These are phyloP conservation scores for Agonopterix alstromeriana DNA, from an alignment of 2,888 invertebrate species.

Conservation along the genomic window DNA sequence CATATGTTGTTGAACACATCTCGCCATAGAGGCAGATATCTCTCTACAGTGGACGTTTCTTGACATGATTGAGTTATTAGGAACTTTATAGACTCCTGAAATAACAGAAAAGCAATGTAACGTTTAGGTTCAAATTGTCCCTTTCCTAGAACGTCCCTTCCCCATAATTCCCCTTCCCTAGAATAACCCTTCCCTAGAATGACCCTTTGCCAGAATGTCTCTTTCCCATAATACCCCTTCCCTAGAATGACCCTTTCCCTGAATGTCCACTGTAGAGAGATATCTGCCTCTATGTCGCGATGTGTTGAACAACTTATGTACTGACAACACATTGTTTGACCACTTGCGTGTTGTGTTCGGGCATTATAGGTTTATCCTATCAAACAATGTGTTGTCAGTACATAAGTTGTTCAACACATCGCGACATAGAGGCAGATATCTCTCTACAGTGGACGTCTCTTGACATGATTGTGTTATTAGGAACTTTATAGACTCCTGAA, in stretches of 20 bases:
- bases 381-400: conserved; percentile 14
- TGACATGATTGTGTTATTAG: conserved; percentile 26
- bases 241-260: too few relatives aligned
- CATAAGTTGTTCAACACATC: conserved; percentile 24
- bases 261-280: too few relatives aligned
- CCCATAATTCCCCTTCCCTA: too few relatives aligned
- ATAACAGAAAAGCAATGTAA: background rate
- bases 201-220: too few relatives aligned
- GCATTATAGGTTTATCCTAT: too few relatives aligned
- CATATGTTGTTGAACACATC: conserved; percentile 21
- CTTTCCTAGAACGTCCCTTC: too few relatives aligned
- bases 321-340: conserved; percentile 3
- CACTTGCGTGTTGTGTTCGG: conserved; percentile 9
- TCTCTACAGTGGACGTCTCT: conserved; percentile 12
- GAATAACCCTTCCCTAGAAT: too few relatives aligned
- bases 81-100: conserved; percentile 26
- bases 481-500: conserved; percentile 26
- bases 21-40: conserved; percentile 30
- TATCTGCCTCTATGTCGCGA: too few relatives aligned
- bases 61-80: conserved; percentile 26
- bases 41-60: conserved; percentile 12
- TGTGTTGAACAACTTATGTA: too few relatives aligned
- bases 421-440: conserved; percentile 30
- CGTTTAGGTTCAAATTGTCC: too few relatives aligned
- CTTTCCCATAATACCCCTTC: too few relatives aligned